These are phyloP conservation scores for Epirrhoe alternata DNA, from an alignment of 2,888 invertebrate species.

Conservation along the genomic window DNA sequence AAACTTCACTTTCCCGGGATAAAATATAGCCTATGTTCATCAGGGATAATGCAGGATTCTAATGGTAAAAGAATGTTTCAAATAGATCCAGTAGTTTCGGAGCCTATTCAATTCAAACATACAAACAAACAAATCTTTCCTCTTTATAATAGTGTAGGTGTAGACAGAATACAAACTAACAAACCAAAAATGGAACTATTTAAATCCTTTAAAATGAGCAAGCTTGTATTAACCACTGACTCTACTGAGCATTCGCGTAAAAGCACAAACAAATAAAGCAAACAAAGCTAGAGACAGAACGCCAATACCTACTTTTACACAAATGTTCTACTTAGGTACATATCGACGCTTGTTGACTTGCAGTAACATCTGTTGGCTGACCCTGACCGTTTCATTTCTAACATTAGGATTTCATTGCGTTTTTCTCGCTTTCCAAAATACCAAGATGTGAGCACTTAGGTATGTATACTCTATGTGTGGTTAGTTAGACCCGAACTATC, in stretches of 20 bases:
- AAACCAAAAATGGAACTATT: background rate
- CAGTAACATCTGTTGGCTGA: slow-evolving; percentile 35
- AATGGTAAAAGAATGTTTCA: no score
- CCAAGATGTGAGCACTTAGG: no score
- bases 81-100: no score
- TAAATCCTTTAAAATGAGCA: background rate
- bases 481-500: no score
- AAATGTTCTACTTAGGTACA: slow-evolving; percentile 48
- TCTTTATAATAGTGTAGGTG: no score
- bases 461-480: no score
- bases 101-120: no score
- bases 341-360: slow-evolving; percentile 46
- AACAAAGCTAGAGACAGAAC: slow-evolving; percentile 43
- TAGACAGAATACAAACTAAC: background rate
- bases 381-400: slow-evolving; percentile 32
- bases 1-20: no score
- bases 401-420: background rate
- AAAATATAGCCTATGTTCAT: no score
- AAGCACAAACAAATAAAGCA: slow-evolving; percentile 46
- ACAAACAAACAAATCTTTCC: no score
- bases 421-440: slow-evolving; percentile 11
- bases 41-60: no score
- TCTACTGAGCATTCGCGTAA: slow-evolving; percentile 37
- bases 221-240: background rate
- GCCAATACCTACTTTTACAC: slow-evolving; percentile 37